These are phyloP conservation scores for Cydia splendana DNA, from an alignment of 1,140 invertebrate species.

Conservation along the genomic window DNA sequence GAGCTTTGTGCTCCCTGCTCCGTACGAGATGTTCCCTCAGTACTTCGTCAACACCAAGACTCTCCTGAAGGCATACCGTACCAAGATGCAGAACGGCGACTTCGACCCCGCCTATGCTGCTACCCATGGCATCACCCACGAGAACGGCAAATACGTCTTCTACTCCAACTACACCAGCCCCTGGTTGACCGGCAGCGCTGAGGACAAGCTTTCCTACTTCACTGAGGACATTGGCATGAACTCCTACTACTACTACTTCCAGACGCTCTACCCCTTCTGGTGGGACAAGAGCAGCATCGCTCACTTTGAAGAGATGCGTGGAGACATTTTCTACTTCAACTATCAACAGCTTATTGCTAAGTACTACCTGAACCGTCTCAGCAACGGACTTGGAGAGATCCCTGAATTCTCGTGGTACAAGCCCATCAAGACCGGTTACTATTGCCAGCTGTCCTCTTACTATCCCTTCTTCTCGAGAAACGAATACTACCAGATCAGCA, in stretches of 20 bases:
- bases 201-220: conserved; percentile 86
- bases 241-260: conserved; percentile 85
- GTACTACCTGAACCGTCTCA: conserved; percentile 85
- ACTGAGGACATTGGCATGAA: conserved; percentile 86
- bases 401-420: conserved; percentile 81
- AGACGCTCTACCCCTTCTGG: conserved; percentile 84
- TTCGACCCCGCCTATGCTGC: conserved; percentile 48
- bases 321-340: conserved; percentile 82
- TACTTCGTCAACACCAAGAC: conserved; percentile 81
- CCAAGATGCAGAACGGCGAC: conserved; percentile 80
- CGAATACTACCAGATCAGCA: conserved; percentile 57
- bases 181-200: conserved; percentile 75
- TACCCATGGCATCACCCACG: conserved; percentile 72
- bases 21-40: conserved; percentile 84
- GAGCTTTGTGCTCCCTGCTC: conserved; percentile 81
- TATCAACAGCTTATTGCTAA: conserved; percentile 83
- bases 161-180: conserved; percentile 80
- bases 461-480: conserved; percentile 64
- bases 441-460: conserved; percentile 70
- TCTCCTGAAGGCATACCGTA: conserved; percentile 79
- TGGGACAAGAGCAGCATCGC: conserved; percentile 79
- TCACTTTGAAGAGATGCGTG: conserved; percentile 79
- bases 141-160: conserved; percentile 68
- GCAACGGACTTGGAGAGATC: conserved; percentile 82
- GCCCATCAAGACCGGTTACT: conserved; percentile 81